Conservation (phyloP, 2,113 vertebrate species). For the Dromaius novaehollandiae region DNA sequence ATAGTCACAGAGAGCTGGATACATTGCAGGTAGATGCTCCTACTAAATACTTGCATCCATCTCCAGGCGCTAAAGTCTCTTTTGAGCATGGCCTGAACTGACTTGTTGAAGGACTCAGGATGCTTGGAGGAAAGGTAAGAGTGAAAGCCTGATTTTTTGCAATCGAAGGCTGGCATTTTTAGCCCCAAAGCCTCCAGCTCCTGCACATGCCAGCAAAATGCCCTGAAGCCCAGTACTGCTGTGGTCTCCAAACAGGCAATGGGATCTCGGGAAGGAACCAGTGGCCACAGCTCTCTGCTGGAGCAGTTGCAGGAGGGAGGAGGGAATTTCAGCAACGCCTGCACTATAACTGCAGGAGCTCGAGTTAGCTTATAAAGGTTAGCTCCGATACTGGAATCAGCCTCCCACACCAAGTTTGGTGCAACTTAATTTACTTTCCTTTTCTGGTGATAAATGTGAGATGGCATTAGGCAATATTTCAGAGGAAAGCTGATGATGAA, state of each 20-base stretch:
- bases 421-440: neutral
- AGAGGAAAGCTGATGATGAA: neutral
- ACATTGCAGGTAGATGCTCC: neutral
- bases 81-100: neutral
- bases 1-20: neutral
- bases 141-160: neutral
- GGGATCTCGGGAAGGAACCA: neutral
- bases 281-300: neutral
- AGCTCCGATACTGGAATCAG: neutral
- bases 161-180: neutral
- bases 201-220: neutral
- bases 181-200: fast-evolving
- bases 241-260: fast-evolving
- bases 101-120: neutral
- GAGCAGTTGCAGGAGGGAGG: neutral
- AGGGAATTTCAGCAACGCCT: neutral
- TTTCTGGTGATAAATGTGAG: neutral
- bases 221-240: neutral
- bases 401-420: neutral
- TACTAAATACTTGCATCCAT: fast-evolving
- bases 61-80: neutral
- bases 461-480: neutral
- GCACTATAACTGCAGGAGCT: neutral
- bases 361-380: neutral
- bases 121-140: neutral